A percentile compares a stretch with the other conserved stretches of the same genome.
Conservation (phyloP, 2,888 invertebrate species). For the Lasioglossum vierecki region DNA sequence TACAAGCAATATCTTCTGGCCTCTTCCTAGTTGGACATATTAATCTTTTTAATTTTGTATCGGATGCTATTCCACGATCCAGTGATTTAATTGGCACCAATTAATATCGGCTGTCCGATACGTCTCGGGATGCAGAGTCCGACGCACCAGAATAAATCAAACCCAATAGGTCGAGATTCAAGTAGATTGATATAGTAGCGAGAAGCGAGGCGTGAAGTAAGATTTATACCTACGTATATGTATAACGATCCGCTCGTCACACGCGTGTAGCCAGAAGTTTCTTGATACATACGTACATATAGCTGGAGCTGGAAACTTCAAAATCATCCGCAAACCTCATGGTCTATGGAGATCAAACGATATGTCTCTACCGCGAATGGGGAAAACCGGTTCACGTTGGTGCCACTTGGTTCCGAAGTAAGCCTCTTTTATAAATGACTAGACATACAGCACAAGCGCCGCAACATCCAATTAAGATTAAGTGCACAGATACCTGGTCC, state of each 20-base stretch:
- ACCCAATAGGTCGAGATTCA: conserved; percentile 46
- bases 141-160: conserved; percentile 37
- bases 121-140: background rate
- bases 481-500: conserved; percentile 42
- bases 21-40: background rate
- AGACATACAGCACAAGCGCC: conserved; percentile 39
- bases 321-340: conserved; percentile 16
- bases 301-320: conserved; percentile 1
- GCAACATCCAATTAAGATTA: conserved; percentile 50
- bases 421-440: conserved; percentile 51
- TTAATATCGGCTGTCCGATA: conserved; percentile 15
- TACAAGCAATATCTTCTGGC: background rate
- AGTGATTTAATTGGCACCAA: conserved; percentile 10
- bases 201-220: conserved; percentile 30
- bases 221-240: conserved; percentile 39
- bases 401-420: conserved; percentile 8
- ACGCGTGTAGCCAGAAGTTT: background rate
- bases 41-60: conserved; percentile 2
- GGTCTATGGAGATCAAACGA: conserved; percentile 24
- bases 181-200: conserved; percentile 37
- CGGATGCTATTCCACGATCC: background rate
- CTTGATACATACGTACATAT: background rate
- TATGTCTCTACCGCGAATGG: conserved; percentile 16
- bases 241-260: background rate
- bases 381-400: conserved; percentile 41